phyloP scores from a whole-genome alignment of 2,113 vertebrate genomes.

The Bagarius yarrelli region DNA sequence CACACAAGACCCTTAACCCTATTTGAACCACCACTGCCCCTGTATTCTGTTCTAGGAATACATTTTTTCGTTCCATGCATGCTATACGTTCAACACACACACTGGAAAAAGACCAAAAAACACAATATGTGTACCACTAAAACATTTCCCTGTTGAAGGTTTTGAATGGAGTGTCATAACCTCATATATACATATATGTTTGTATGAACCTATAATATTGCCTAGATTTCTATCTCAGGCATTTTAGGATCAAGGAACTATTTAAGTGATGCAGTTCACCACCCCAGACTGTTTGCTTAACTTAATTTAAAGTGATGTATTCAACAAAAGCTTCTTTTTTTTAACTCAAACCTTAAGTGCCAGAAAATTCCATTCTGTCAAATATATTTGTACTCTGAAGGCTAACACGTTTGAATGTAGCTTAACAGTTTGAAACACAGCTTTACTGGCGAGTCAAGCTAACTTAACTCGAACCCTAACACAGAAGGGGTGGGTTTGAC shows the following conservation, averaged over 20 bases:
- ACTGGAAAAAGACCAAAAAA: conserved; percentile 7
- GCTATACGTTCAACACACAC: neutral
- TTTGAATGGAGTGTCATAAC: too few species aligned
- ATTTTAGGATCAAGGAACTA: neutral
- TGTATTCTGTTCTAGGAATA: too few species aligned
- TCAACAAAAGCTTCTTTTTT: neutral
- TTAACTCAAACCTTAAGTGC: neutral
- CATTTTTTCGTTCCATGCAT: neutral
- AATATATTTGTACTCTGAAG: neutral
- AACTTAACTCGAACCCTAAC: neutral
- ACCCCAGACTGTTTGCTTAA: neutral
- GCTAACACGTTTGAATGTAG: neutral
- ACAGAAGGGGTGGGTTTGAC: neutral
- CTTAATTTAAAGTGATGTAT: neutral
- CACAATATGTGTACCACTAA: neutral
- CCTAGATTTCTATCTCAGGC: neutral
- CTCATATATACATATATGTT: neutral
- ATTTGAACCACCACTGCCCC: too few species aligned
- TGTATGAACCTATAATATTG: too few species aligned
- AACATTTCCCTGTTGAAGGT: neutral
- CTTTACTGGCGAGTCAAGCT: neutral
- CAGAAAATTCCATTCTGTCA: neutral
- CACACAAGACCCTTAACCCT: too few species aligned
- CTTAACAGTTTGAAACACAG: neutral
- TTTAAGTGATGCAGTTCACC: neutral